Percentiles rank a stretch among this genome's conserved stretches.
Evolutionary conservation across 2,888 invertebrate species (phyloP).

Genomic region (Xestia rhomboidea): DNA sequence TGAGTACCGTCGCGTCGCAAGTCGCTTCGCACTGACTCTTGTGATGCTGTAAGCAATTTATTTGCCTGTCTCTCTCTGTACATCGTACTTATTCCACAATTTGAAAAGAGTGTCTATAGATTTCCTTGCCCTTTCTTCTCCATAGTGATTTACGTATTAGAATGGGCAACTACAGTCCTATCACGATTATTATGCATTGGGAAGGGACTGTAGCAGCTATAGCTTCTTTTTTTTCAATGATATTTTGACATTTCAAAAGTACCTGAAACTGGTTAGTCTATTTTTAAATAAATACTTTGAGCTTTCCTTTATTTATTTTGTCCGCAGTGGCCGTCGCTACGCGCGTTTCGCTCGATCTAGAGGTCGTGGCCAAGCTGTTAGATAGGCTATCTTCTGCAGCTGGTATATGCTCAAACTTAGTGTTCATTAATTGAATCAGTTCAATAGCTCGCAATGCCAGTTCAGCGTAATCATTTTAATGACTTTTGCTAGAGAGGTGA

Average conservation of each 20-base stretch:
- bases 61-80: neutral
- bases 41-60: neutral
- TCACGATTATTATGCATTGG: neutral
- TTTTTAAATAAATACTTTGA: too few relatives aligned
- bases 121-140: neutral
- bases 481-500: conserved; percentile 40
- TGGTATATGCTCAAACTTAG: conserved; percentile 21
- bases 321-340: neutral
- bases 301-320: neutral
- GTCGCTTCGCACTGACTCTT: neutral
- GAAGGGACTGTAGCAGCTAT: neutral
- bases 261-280: neutral
- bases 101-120: neutral
- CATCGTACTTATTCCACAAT: neutral
- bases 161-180: neutral
- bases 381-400: conserved; percentile 18
- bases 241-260: neutral
- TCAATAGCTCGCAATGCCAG: conserved; percentile 48
- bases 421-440: conserved; percentile 57
- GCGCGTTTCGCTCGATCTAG: neutral
- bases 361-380: neutral
- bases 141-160: neutral
- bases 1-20: neutral
- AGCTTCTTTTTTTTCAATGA: neutral
- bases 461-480: conserved; percentile 60